Percentiles rank a stretch among this genome's conserved stretches.
Conservation (phyloP, 1,140 invertebrate genomes). For the Pseudomyrmex flavicornis region DNA sequence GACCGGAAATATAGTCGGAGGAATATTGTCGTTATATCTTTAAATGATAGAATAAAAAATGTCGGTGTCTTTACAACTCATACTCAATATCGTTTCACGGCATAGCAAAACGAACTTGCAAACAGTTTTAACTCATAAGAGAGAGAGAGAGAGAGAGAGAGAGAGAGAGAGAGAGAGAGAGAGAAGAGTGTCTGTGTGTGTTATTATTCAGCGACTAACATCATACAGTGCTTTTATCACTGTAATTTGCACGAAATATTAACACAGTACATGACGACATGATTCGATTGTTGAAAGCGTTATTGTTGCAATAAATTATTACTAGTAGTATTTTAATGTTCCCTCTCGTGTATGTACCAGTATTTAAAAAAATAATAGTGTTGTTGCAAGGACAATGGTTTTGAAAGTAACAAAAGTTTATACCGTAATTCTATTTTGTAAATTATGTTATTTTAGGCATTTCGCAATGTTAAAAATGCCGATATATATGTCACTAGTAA, state of each 20-base stretch:
- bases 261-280: constrained; percentile 35
- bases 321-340: constrained; percentile 60
- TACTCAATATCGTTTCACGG: constrained; percentile 46
- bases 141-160: not conserved
- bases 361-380: constrained; percentile 53
- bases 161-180: too few species aligned
- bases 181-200: too few species aligned
- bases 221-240: constrained; percentile 46
- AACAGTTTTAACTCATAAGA: constrained; percentile 67
- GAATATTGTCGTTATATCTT: constrained; percentile 70
- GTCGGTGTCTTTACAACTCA: constrained; percentile 63
- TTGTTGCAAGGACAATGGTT: constrained; percentile 15
- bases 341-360: constrained; percentile 47
- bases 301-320: constrained; percentile 63
- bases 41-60: constrained; percentile 61
- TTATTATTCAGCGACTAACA: constrained; percentile 61
- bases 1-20: constrained; percentile 63
- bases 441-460: constrained; percentile 2
- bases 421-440: constrained; percentile 13
- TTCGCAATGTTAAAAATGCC: not conserved
- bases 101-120: constrained; percentile 45
- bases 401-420: constrained; percentile 65
- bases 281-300: constrained; percentile 47
- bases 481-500: constrained; percentile 7
- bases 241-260: constrained; percentile 59